These are phyloP conservation scores for Mechanitis messenoides DNA, from an alignment of 2,888 invertebrate species.

Conservation along the genomic window DNA sequence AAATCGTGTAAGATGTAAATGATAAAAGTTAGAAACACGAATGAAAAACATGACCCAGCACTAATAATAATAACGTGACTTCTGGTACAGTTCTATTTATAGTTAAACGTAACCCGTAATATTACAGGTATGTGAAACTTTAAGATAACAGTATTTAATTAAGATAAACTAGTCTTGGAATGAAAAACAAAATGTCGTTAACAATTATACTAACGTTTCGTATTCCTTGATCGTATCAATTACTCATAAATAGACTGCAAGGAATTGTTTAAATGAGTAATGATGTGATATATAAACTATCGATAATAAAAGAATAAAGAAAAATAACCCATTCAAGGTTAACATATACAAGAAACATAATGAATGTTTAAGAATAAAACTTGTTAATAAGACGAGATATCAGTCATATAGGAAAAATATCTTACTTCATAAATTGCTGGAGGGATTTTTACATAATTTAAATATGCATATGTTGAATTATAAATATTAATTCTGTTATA, in stretches of 20 bases:
- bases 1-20: conserved; percentile 50
- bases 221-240: conserved; percentile 39
- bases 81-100: conserved; percentile 17
- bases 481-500: conserved; percentile 27
- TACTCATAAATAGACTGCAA: conserved; percentile 40
- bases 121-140: conserved; percentile 24
- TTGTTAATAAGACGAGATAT: no score
- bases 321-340: no score
- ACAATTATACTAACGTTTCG: conserved; percentile 27
- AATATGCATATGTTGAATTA: conserved; percentile 14
- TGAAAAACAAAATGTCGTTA: conserved; percentile 15
- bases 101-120: conserved; percentile 9
- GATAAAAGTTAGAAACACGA: conserved; percentile 42
- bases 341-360: no score
- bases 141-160: conserved; percentile 49
- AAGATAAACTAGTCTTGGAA: conserved; percentile 42
- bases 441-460: no score
- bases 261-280: conserved; percentile 44
- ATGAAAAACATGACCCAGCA: conserved; percentile 35
- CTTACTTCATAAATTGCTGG: no score
- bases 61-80: conserved; percentile 26
- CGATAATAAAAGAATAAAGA: no score
- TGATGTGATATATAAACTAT: not conserved
- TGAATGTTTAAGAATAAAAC: no score
- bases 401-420: no score